These are phyloP conservation scores for Saguinus imperator DNA, from an alignment of 2,113 vertebrate species.

Conservation along the genomic window DNA sequence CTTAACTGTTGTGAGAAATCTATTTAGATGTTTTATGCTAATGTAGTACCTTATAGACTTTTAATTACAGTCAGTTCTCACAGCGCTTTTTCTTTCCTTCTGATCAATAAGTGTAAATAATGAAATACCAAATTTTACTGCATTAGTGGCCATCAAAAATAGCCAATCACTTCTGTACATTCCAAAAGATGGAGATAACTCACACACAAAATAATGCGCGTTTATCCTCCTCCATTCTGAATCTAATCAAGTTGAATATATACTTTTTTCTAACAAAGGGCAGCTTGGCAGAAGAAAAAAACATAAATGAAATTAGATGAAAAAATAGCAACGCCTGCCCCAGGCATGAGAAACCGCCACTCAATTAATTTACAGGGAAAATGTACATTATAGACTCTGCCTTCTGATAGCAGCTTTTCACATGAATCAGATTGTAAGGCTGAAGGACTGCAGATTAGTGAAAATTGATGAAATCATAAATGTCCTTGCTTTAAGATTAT, in stretches of 20 bases:
- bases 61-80: neutral
- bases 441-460: slow-evolving; percentile 73
- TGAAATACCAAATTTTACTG: neutral
- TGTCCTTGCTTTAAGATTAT: slow-evolving; percentile 67
- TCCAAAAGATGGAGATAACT: neutral
- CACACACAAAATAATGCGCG: neutral
- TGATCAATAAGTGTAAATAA: slow-evolving; percentile 43
- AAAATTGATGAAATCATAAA: slow-evolving; percentile 80
- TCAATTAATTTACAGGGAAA: slow-evolving; percentile 81
- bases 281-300: slow-evolving; percentile 51
- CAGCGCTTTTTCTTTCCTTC: neutral
- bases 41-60: neutral
- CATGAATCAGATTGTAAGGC: slow-evolving; percentile 80
- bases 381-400: slow-evolving; percentile 76
- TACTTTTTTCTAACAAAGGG: slow-evolving; percentile 26
- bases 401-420: slow-evolving; percentile 80
- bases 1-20: neutral
- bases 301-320: slow-evolving; percentile 66
- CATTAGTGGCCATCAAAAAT: slow-evolving; percentile 19
- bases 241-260: slow-evolving; percentile 3
- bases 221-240: slow-evolving; percentile 1
- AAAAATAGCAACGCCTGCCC: slow-evolving; percentile 68
- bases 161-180: neutral
- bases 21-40: slow-evolving; percentile 27
- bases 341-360: slow-evolving; percentile 74